Conservation (phyloP, 2,113 vertebrate species). For the Anoura caudifer region DNA sequence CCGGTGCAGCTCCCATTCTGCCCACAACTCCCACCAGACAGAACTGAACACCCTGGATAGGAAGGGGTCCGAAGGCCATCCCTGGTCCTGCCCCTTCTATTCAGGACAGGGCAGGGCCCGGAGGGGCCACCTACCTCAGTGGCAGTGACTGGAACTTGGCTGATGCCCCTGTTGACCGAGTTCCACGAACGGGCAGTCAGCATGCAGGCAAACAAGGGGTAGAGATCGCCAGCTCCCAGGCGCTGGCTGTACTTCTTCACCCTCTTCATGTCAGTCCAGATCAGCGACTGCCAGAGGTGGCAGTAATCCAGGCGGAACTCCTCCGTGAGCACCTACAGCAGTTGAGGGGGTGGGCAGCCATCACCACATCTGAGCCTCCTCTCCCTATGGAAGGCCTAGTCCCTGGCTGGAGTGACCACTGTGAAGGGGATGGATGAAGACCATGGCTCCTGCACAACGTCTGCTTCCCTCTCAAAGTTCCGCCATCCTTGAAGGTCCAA, state of each 20-base stretch:
- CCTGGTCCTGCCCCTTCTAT: background rate
- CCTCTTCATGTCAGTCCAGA: conserved; percentile 87
- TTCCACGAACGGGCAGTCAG: conserved; percentile 95
- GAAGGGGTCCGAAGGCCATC: background rate
- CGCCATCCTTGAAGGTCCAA: background rate
- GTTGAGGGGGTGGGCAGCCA: background rate
- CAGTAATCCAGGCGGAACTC: conserved; percentile 95
- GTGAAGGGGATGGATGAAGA: rapidly evolving
- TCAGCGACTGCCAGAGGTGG: conserved; percentile 94
- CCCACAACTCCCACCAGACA: background rate
- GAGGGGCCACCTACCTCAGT: conserved; percentile 85
- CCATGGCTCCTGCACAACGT: rapidly evolving
- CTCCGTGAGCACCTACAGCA: conserved; percentile 85
- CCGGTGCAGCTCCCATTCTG: background rate
- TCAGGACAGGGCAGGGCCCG: background rate
- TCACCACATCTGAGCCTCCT: background rate
- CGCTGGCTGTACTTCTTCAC: conserved; percentile 89
- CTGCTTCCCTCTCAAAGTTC: background rate
- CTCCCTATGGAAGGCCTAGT: background rate
- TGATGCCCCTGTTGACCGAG: conserved; percentile 90
- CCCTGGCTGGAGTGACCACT: background rate
- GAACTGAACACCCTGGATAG: background rate
- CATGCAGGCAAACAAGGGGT: conserved; percentile 94
- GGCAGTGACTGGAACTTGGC: conserved; percentile 84
- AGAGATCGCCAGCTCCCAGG: conserved; percentile 93